A percentile compares a stretch with the other conserved stretches of the same genome.
phyloP scores from a whole-genome alignment of 2,888 invertebrate species.

The Chrysodeixis includens region DNA sequence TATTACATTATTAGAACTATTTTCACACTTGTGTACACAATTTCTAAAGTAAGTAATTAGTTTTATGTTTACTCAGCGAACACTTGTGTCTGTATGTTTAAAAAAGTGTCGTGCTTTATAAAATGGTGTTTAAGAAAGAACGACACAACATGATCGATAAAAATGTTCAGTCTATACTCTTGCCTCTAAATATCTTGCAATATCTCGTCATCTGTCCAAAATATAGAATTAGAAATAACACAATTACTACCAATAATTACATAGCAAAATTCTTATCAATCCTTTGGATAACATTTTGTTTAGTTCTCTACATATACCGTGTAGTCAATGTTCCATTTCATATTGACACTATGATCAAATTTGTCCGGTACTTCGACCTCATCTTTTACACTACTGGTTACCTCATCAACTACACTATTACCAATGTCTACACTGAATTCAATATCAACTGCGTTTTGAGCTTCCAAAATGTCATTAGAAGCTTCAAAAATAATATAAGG shows the following conservation, averaged over 20 bases:
- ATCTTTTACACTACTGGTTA: background rate
- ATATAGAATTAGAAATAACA: background rate
- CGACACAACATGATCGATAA: background rate
- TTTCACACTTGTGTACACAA: too few species aligned
- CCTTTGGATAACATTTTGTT: background rate
- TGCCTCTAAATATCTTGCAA: background rate
- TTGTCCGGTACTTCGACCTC: background rate
- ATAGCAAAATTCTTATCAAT: background rate
- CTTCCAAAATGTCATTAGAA: background rate
- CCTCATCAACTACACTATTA: background rate
- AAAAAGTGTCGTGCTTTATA: background rate
- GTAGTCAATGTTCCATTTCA: background rate
- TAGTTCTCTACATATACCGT: background rate
- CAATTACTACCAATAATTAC: background rate
- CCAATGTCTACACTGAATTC: background rate
- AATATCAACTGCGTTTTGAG: background rate
- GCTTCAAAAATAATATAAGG: background rate
- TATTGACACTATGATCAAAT: background rate
- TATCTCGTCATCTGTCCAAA: background rate
- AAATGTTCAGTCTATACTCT: background rate
- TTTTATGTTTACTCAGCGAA: background rate
- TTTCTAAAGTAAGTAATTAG: too few species aligned
- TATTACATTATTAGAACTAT: too few species aligned
- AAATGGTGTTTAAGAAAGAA: background rate
- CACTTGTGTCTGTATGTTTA: background rate